Evolutionary conservation across 64 coral and sea anemone genomes (phyloP), one percentile per base, ranked within the genome.

Genomic region (Montipora capricornis): DNA sequence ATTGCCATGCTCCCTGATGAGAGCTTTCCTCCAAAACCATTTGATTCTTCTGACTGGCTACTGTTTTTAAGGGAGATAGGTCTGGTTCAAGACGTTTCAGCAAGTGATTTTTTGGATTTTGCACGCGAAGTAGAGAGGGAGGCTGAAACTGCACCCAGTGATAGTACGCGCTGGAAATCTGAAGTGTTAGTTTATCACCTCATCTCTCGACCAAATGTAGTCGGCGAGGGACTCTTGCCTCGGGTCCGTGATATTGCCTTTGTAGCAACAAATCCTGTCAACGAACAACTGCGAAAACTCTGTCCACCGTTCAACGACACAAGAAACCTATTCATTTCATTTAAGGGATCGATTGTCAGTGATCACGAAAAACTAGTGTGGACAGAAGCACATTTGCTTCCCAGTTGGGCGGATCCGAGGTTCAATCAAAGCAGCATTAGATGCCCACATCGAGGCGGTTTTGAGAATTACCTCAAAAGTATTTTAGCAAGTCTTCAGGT

Each of bases 311-410:
- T 69, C 80, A 55, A 55, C 29, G 7, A 70, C 1, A 2, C 14
- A 0, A 81, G 60, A 74, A 12, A n/a, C 47, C 17, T 50, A 0
- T 93, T 79, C 47, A 49, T 78, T 51, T 22, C 78, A 12, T 93
- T 93, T 59, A 68, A 61, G 20, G 83, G 47, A 16, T 75, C 91
- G 10, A 48, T 93, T 49, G 44, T 58, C 0, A 2, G 14, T 9
- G 11, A 87, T 24, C 5, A 88, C 53, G 48, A 17, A 0, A 68
- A 88, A 46, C 73, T 93, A 37, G n/a, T 53, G 12, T 93, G 91
- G 91, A 93, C 91, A 60, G 80, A 68, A n/a, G 83, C 62, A 6
- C 20, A 88, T 75, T 45, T 93, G 26, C 83, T 93, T 67, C 75
- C 82, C 44, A 5, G 4, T 1, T 79, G 67, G 67, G 83, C 91